Conservation (phyloP, 2,113 vertebrate genomes). For the Oryzias javanicus region DNA sequence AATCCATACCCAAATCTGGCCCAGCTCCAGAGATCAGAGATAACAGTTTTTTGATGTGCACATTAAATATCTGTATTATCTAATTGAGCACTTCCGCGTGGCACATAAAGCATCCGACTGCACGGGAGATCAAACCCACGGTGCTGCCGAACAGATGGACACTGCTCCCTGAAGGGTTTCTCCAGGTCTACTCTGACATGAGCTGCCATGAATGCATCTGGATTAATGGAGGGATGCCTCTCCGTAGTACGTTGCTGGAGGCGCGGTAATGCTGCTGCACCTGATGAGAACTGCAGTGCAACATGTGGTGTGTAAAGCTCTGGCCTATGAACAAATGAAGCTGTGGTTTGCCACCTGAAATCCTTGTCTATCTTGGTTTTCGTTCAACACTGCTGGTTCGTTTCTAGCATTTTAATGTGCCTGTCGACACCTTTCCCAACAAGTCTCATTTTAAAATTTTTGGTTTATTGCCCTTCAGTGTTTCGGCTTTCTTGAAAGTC, state of each 20-base stretch:
- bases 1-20: slow-evolving; percentile 47
- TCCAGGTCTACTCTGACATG: slow-evolving; percentile 50
- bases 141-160: slow-evolving; percentile 55
- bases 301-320: slow-evolving; percentile 59
- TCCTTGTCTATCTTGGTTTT: slow-evolving; percentile 24
- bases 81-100: slow-evolving; percentile 64
- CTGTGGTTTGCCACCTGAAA: slow-evolving; percentile 55
- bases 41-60: slow-evolving; percentile 49
- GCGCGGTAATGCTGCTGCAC: slow-evolving; percentile 31
- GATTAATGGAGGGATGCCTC: slow-evolving; percentile 39
- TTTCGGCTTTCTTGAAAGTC: slow-evolving; percentile 63
- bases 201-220: slow-evolving; percentile 54
- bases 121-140: slow-evolving; percentile 41
- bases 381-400: slow-evolving; percentile 36
- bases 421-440: slow-evolving; percentile 62
- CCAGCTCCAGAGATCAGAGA: slow-evolving; percentile 53
- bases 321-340: slow-evolving; percentile 54
- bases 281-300: slow-evolving; percentile 48
- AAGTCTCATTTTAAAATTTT: slow-evolving; percentile 52
- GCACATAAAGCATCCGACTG: slow-evolving; percentile 48
- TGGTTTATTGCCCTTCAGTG: slow-evolving; percentile 61
- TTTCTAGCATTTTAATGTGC: slow-evolving; percentile 50
- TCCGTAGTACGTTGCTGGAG: slow-evolving; percentile 27
- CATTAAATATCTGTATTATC: slow-evolving; percentile 62
- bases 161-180: slow-evolving; percentile 55